A percentile compares a stretch with the other conserved stretches of the same genome.
These are phyloP conservation scores for Halcyon badia DNA, from an alignment of 2,797 vertebrate genomes.

Conservation along the genomic window DNA sequence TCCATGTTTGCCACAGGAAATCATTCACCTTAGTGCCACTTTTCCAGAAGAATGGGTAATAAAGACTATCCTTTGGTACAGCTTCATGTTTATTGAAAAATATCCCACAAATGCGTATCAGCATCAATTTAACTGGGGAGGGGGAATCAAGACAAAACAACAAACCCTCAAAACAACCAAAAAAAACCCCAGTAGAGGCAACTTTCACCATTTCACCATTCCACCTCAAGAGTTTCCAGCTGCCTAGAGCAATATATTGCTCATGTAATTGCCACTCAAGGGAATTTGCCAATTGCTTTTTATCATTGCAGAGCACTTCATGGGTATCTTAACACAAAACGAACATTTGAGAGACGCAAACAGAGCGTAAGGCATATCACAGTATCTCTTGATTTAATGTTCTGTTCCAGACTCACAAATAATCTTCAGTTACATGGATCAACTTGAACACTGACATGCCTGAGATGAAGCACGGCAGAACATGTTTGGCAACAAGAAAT, in stretches of 20 bases:
- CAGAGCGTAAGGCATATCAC: not conserved
- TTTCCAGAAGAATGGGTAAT: not conserved
- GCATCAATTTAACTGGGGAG: not conserved
- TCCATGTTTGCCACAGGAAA: not conserved
- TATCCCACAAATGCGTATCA: fast-evolving
- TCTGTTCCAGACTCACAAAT: not conserved
- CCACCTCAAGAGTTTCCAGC: not conserved
- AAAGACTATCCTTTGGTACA: not conserved
- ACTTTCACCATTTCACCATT: not conserved
- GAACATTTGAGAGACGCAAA: not conserved
- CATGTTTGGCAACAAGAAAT: not conserved
- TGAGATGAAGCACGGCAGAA: not conserved
- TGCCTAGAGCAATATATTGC: not conserved
- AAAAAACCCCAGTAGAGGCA: not conserved
- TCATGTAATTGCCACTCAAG: fast-evolving
- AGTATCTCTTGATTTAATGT: not conserved
- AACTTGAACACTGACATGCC: not conserved
- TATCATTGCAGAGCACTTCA: too few species aligned
- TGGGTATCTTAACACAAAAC: not conserved
- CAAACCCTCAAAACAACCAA: not conserved
- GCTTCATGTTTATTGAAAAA: not conserved
- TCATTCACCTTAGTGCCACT: not conserved
- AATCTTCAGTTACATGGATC: not conserved
- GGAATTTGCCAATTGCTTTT: not conserved
- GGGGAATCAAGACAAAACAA: not conserved